Evolutionary conservation across 2,797 vertebrate genomes (phyloP).

Genomic region (Acropternis orthonyx): DNA sequence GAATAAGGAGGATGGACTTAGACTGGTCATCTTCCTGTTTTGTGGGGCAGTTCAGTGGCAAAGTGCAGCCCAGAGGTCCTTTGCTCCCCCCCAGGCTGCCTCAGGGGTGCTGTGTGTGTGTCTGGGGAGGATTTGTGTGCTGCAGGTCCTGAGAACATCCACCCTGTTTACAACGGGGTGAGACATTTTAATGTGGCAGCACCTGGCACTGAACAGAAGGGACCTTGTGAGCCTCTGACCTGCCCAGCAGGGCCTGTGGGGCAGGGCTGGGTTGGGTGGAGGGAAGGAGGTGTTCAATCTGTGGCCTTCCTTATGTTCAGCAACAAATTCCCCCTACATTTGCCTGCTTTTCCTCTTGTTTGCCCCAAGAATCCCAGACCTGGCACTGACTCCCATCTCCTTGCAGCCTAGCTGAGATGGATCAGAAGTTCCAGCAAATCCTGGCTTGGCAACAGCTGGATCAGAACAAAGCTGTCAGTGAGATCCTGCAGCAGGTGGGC

Average conservation of each 20-base stretch:
- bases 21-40: background rate
- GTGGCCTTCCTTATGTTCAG: background rate
- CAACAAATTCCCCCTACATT: background rate
- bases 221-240: background rate
- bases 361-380: background rate
- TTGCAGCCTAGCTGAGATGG: conserved; percentile 86
- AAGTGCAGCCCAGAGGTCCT: background rate
- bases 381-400: background rate
- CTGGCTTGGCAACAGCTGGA: conserved; percentile 90
- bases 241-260: background rate
- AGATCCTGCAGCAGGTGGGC: conserved; percentile 91
- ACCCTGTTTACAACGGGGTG: background rate
- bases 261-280: background rate
- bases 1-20: background rate
- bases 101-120: background rate
- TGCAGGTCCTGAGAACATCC: background rate
- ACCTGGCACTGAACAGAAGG: background rate
- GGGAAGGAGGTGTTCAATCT: background rate
- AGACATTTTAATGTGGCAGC: background rate
- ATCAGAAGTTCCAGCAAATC: conserved; percentile 89
- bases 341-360: background rate
- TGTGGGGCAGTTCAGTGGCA: background rate
- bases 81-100: background rate
- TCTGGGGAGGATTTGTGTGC: background rate
- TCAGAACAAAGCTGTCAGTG: conserved; percentile 89